Conservation (phyloP, 2,888 invertebrate species). For the Litoditis marina region DNA sequence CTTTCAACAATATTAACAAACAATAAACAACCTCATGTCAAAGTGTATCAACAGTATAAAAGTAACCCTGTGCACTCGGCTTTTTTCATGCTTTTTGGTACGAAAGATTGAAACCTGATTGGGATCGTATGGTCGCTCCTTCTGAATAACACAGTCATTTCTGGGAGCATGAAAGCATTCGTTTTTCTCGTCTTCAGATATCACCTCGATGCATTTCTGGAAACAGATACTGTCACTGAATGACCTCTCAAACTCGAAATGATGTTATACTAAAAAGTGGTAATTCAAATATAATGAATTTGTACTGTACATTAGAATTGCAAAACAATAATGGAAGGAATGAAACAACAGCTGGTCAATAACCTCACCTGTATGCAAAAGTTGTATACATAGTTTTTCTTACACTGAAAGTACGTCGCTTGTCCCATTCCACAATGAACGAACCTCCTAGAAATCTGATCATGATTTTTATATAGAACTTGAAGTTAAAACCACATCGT, state of each 20-base stretch:
- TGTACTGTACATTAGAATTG: too few species aligned
- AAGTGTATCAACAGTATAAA: too few species aligned
- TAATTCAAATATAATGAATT: too few species aligned
- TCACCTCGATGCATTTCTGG: conserved; percentile 6
- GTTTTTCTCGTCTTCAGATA: conserved; percentile 3
- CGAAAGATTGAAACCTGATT: conserved; percentile 3
- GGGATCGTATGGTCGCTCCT: conserved; percentile 8
- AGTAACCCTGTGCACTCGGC: too few species aligned
- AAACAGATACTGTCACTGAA: not conserved
- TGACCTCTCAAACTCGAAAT: not conserved
- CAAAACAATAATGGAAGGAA: too few species aligned
- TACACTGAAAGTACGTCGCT: conserved; percentile 14
- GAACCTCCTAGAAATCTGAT: conserved; percentile 8
- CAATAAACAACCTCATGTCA: not conserved
- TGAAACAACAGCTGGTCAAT: too few species aligned
- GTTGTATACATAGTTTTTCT: conserved; percentile 2
- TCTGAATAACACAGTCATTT: conserved; percentile 13
- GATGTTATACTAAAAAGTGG: too few species aligned
- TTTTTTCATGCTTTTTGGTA: too few species aligned
- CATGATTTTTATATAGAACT: too few species aligned
- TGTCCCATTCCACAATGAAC: conserved; percentile 10
- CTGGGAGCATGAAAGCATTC: conserved; percentile 13
- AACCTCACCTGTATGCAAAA: conserved; percentile 7
- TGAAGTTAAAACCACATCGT: too few species aligned
- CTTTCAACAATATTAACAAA: not conserved